These are phyloP conservation scores for Orthosia gracilis DNA, from an alignment of 2,888 invertebrate genomes.

Conservation along the genomic window DNA sequence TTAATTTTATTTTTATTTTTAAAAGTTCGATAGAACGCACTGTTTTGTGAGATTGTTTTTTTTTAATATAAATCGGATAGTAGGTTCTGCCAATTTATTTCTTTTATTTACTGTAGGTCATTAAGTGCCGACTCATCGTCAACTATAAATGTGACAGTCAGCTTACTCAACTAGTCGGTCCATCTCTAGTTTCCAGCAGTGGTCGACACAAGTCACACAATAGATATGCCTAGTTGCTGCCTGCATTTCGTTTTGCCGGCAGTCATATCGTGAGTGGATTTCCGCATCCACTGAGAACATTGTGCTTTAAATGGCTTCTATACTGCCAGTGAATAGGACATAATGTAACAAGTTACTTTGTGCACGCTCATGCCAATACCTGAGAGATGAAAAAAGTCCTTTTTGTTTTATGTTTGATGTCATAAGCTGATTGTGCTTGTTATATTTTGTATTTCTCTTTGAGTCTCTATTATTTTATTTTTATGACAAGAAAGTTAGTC, in stretches of 20 bases:
- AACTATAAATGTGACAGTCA: background rate
- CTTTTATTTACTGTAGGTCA: background rate
- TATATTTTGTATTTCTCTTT: conserved; percentile 8
- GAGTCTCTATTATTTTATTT: background rate
- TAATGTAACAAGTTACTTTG: conserved; percentile 78
- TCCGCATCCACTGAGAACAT: conserved; percentile 80
- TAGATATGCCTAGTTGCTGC: conserved; percentile 54
- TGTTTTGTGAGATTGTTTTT: background rate
- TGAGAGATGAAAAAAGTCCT: conserved; percentile 62
- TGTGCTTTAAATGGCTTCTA: conserved; percentile 77
- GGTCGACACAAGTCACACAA: conserved; percentile 55
- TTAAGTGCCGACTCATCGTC: background rate
- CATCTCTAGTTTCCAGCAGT: conserved; percentile 46
- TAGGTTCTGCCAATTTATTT: background rate
- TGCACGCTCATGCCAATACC: conserved; percentile 68
- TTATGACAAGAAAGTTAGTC: no score
- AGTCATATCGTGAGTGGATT: conserved; percentile 85
- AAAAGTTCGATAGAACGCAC: no score
- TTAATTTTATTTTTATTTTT: background rate
- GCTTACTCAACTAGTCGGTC: background rate
- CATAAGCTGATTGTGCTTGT: conserved; percentile 15
- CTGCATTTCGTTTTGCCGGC: conserved; percentile 75
- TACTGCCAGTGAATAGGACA: conserved; percentile 73
- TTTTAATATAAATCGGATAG: background rate
- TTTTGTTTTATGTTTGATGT: conserved; percentile 51